Base-by-base conservation (phyloP, 2,888 invertebrate genomes). In the Gasteruption jaculator region DNA sequence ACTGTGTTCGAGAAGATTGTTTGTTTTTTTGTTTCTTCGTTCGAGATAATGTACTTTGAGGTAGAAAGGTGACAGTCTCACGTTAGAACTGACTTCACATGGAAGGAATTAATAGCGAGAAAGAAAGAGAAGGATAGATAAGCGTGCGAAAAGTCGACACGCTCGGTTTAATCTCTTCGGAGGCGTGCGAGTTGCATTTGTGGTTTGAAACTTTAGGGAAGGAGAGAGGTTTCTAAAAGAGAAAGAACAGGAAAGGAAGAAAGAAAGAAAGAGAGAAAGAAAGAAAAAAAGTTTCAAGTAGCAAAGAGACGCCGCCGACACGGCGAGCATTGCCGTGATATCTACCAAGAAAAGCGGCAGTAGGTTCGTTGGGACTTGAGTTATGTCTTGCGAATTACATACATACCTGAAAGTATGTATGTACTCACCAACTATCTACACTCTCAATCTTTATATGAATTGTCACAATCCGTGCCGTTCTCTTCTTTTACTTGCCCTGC, bases 341-440 rank as follows among this genome's bases (percentile, higher is more conserved):
- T 55, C 46, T 50, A 41, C 46, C 46, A 44, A 48, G 48, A 53
- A 49, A n/a, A 54, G 45, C 44, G 54, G 44, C 46, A 46, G 45
- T 52, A 41, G 43, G 42, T 52, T 44, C 48, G 33, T 44, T 22
- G 49, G 36, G 53, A 51, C 55, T 53, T 51, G 55, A 57, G 46
- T 55, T 53, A 57, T 53, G 48, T 57, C 57, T 49, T 48, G 54
- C 46, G 45, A 49, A 57, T 57, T 52, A 53, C 41, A n/a, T n/a
- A n/a, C n/a, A n/a, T n/a, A n/a, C n/a, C n/a, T n/a, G n/a, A n/a
- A n/a, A n/a, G n/a, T n/a, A n/a, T n/a, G n/a, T n/a, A n/a, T n/a
- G n/a, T n/a, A n/a, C 20, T 33, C 15, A 15, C 27, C 12, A 11
- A 5, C 37, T 14, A 18, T 2, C 18, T 14, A 6, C 11, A 3